Conservation (phyloP, 2,888 invertebrate genomes). For the Helicoverpa assulta region DNA sequence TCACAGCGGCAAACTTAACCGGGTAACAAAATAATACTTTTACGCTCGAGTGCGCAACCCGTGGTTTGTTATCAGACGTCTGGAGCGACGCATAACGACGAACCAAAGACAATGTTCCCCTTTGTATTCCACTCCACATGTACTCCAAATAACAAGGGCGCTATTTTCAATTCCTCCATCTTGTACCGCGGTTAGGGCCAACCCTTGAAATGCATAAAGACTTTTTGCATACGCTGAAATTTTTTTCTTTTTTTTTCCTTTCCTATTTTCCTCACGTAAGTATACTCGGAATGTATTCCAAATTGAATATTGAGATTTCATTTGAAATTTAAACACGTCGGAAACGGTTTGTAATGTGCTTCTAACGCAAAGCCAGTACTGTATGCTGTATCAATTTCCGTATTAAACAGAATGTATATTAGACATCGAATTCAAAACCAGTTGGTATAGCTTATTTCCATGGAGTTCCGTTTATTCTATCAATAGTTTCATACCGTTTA, state of each 20-base stretch:
- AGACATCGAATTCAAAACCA: constrained; percentile 17
- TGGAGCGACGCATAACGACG: constrained; percentile 86
- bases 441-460: constrained; percentile 10
- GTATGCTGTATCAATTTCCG: constrained; percentile 34
- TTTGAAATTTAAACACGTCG: constrained; percentile 62
- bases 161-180: constrained; percentile 88
- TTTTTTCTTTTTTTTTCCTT: constrained; percentile 66
- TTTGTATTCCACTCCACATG: constrained; percentile 87
- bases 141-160: constrained; percentile 89
- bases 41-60: constrained; percentile 67
- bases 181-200: constrained; percentile 76
- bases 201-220: constrained; percentile 81
- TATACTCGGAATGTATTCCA: constrained; percentile 68
- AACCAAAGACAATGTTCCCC: constrained; percentile 84
- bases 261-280: constrained; percentile 68
- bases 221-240: constrained; percentile 79
- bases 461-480: background rate
- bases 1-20: constrained; percentile 48
- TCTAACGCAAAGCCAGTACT: constrained; percentile 39
- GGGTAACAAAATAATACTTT: constrained; percentile 68
- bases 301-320: constrained; percentile 67
- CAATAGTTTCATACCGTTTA: too few species aligned
- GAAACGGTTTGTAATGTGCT: constrained; percentile 53
- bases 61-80: constrained; percentile 87
- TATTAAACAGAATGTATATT: constrained; percentile 16